A percentile compares a stretch with the other conserved stretches of the same genome.
These are phyloP conservation scores for Hystrix cristata DNA, from an alignment of 2,113 vertebrate species.

Conservation along the genomic window DNA sequence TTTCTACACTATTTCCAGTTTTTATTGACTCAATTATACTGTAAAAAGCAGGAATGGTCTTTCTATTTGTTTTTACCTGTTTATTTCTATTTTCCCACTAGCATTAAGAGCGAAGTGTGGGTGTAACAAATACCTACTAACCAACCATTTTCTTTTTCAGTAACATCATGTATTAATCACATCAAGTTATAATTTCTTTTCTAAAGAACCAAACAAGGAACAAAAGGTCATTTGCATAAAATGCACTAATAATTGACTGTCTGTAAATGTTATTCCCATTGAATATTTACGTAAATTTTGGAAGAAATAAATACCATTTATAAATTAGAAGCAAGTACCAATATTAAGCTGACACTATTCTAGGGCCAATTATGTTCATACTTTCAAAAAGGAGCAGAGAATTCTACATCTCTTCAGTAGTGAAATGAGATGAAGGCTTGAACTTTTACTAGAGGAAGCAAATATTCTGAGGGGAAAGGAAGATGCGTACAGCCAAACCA, in stretches of 20 bases:
- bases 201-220: constrained; percentile 16
- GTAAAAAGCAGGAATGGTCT: background rate
- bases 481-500: too few species aligned
- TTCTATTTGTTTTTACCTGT: background rate
- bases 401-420: background rate
- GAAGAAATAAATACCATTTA: constrained; percentile 60
- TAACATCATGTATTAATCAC: background rate
- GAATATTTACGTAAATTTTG: constrained; percentile 63
- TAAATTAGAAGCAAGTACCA: background rate
- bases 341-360: background rate
- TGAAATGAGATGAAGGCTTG: background rate
- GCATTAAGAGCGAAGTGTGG: background rate
- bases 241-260: constrained; percentile 48
- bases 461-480: background rate
- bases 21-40: background rate
- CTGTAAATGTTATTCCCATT: constrained; percentile 44
- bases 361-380: background rate
- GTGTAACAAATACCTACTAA: background rate
- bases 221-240: constrained; percentile 61
- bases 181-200: background rate
- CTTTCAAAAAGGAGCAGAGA: background rate
- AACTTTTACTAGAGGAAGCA: background rate
- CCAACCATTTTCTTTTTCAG: background rate
- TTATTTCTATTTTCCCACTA: background rate
- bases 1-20: background rate